Conservation (phyloP, 2,888 invertebrate genomes). For the Sialis fuliginosa region DNA sequence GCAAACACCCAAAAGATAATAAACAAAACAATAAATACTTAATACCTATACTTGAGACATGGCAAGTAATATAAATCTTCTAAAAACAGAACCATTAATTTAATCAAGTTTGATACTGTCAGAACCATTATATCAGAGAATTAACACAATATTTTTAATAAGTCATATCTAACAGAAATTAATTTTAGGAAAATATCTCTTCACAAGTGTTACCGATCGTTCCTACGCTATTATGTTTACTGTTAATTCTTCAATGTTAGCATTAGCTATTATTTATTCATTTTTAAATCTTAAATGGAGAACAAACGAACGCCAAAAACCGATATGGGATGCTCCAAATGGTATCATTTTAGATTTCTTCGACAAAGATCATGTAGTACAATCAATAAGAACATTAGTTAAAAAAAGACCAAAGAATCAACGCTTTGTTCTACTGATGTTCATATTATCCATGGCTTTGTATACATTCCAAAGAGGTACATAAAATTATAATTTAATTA, state of each 20-base stretch:
- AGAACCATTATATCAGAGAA: too few relatives aligned
- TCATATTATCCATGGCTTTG: constrained; percentile 57
- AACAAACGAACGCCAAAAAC: constrained; percentile 43
- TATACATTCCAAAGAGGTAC: constrained; percentile 62
- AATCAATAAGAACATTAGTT: constrained; percentile 40
- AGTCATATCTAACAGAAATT: too few relatives aligned
- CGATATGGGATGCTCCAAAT: constrained; percentile 34
- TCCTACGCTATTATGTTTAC: constrained; percentile 59
- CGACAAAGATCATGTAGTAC: constrained; percentile 44
- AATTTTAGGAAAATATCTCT: constrained; percentile 43
- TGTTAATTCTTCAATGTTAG: constrained; percentile 45
- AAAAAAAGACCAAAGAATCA: constrained; percentile 38
- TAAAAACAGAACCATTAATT: too few relatives aligned
- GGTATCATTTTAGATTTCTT: constrained; percentile 49
- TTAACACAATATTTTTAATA: too few relatives aligned
- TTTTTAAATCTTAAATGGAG: constrained; percentile 48
- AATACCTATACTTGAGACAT: too few relatives aligned
- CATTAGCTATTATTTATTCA: constrained; percentile 44
- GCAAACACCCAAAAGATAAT: too few relatives aligned
- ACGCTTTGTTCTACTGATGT: constrained; percentile 43
- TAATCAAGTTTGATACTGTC: too few relatives aligned
- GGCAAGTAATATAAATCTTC: too few relatives aligned
- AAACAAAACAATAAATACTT: too few relatives aligned
- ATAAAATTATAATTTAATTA: not conserved
- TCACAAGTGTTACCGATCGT: constrained; percentile 34